phyloP scores from a whole-genome alignment of 2,113 vertebrate species.

The Strix uralensis region DNA sequence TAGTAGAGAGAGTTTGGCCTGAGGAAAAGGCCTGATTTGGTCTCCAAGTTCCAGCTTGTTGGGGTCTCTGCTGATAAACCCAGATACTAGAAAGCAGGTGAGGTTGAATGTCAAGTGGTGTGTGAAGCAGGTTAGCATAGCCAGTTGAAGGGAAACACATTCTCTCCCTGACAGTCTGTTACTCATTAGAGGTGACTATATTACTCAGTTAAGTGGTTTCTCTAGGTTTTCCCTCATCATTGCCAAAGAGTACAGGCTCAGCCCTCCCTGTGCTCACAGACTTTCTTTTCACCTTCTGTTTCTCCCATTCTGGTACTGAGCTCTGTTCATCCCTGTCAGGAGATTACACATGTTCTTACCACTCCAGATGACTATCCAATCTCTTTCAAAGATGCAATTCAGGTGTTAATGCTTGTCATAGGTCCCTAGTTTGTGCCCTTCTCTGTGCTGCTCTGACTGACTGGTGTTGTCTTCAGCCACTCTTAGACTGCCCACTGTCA shows the following conservation, averaged over 20 bases:
- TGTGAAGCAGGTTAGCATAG: neutral
- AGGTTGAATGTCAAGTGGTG: neutral
- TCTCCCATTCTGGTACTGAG: neutral
- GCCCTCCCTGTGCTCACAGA: neutral
- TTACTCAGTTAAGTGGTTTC: neutral
- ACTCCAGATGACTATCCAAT: neutral
- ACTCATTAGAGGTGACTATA: neutral
- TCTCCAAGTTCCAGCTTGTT: neutral
- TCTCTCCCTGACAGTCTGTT: neutral
- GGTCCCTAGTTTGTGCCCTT: neutral
- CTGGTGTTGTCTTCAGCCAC: neutral
- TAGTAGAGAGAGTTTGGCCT: neutral
- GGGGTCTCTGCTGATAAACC: neutral
- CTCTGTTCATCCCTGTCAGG: neutral
- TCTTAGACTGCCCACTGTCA: neutral
- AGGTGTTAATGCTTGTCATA: neutral
- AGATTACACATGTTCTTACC: neutral
- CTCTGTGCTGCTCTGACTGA: neutral
- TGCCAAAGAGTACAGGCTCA: neutral
- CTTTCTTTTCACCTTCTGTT: neutral
- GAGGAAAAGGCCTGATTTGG: neutral
- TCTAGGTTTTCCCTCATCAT: neutral
- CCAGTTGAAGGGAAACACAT: neutral
- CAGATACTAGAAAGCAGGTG: neutral
- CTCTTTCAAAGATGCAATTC: neutral